phyloP scores from a whole-genome alignment of 1,140 invertebrate species.

The Xylocopa sonorina region DNA sequence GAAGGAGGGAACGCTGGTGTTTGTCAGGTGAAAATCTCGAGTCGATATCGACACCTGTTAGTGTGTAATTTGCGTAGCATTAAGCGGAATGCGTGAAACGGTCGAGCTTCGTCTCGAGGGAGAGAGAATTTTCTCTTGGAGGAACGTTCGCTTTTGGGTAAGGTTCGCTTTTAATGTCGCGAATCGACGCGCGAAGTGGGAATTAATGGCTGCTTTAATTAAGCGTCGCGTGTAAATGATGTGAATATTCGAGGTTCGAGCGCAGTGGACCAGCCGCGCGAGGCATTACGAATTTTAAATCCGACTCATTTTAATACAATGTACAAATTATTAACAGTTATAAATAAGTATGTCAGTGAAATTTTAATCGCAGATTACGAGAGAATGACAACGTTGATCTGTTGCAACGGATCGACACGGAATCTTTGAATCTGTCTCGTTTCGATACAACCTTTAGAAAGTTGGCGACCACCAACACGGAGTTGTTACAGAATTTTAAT shows the following conservation, averaged over 20 bases:
- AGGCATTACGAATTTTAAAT: neutral
- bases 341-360: slow-evolving; percentile 25
- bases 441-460: slow-evolving; percentile 9
- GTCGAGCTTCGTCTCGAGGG: neutral
- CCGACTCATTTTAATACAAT: slow-evolving; percentile 26
- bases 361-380: slow-evolving; percentile 13
- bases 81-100: neutral
- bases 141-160: too few relatives aligned
- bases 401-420: neutral
- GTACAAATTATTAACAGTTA: slow-evolving; percentile 19
- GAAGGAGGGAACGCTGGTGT: neutral
- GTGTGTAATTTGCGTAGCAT: neutral
- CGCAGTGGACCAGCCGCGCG: too few relatives aligned
- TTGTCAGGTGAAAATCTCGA: slow-evolving; percentile 44
- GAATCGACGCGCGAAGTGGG: too few relatives aligned
- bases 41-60: slow-evolving; percentile 30
- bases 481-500: slow-evolving; percentile 14
- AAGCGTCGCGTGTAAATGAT: neutral
- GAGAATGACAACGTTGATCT: neutral
- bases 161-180: too few relatives aligned
- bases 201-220: neutral
- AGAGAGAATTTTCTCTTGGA: too few relatives aligned
- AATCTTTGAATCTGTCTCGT: slow-evolving; percentile 2
- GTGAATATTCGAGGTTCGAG: neutral
- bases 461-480: neutral